Base-by-base conservation (phyloP, 2,113 vertebrate genomes). In the Rhinichthys klamathensis region DNA sequence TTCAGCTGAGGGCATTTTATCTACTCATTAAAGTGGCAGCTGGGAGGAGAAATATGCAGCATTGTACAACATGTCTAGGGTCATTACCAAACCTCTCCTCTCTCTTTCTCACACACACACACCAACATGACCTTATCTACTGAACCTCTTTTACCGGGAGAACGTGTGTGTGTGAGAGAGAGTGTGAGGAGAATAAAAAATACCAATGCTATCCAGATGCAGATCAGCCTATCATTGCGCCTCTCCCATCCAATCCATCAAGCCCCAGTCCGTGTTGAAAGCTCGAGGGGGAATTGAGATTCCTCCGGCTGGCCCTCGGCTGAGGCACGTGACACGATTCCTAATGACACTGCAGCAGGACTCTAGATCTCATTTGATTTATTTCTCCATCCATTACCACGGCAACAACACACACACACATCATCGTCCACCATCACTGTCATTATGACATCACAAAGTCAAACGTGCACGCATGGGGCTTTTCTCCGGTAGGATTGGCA, bases 1-100 rank as follows among this genome's bases (percentile, higher is more conserved):
- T 95, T 95, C 93, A 95, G 85, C 78, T 38, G 91, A 91, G 93
- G 93, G 93, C 92, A 94, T 95, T 95, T 95, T 95, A 94, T 93
- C 92, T 94, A 91, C 93, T 93, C 92, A 92, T 95, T 94, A 95
- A 95, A 93, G 91, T 94, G 93, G 92, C 93, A 93, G 93, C 92
- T 88, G 85, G 90, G 90, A 93, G 91, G 90, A 93, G 93, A 93
- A 92, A 93, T 93, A 90, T 84, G 86, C 90, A 88, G 90, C 90
- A 88, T 90, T 93, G 92, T 87, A 91, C 87, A 89, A 90, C 87
- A 90, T 86, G 90, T 87, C 88, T 91, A 90, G 83, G 86, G 87
- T 90, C 92, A 91, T 93, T 90, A 92, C 83, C 46, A 88, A 87
- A 86, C 79, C 46, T 76, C 82, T 88, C 70, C 73, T 91, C 83